A percentile compares a stretch with the other conserved stretches of the same genome.
These are phyloP conservation scores for Lacanobia oleracea DNA, from an alignment of 2,888 invertebrate species.

Conservation along the genomic window DNA sequence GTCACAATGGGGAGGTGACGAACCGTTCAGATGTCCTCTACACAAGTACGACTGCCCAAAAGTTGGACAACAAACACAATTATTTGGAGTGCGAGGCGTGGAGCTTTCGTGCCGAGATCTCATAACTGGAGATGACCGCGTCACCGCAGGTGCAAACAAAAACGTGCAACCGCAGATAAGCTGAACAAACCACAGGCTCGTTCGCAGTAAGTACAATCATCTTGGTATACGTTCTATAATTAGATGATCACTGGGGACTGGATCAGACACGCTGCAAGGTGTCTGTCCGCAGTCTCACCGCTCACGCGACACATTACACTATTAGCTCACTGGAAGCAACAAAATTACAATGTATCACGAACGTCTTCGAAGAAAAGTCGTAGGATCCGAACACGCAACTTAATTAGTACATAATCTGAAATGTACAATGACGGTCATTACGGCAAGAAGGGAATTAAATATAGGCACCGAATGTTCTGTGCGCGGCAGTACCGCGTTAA, in stretches of 20 bases:
- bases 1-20: slow-evolving; percentile 64
- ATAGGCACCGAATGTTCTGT: slow-evolving; percentile 77
- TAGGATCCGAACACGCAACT: slow-evolving; percentile 69
- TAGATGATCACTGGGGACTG: slow-evolving; percentile 78
- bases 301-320: slow-evolving; percentile 74
- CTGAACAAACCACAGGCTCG: slow-evolving; percentile 80
- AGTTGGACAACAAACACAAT: slow-evolving; percentile 59
- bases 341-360: slow-evolving; percentile 72
- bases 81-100: slow-evolving; percentile 56
- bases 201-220: slow-evolving; percentile 81
- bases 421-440: slow-evolving; percentile 74
- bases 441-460: slow-evolving; percentile 76
- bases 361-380: slow-evolving; percentile 72
- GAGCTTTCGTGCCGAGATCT: slow-evolving; percentile 66
- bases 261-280: slow-evolving; percentile 80
- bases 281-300: slow-evolving; percentile 68
- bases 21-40: slow-evolving; percentile 55
- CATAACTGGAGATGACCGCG: slow-evolving; percentile 81
- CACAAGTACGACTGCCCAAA: slow-evolving; percentile 62
- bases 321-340: slow-evolving; percentile 70
- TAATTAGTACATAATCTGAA: slow-evolving; percentile 75
- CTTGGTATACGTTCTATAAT: slow-evolving; percentile 84
- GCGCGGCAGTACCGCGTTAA: slow-evolving; percentile 79
- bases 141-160: slow-evolving; percentile 84
- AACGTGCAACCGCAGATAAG: slow-evolving; percentile 80